Percentiles rank a stretch among this genome's conserved stretches.
phyloP scores from a whole-genome alignment of 2,113 vertebrate species.

The Natator depressus region DNA sequence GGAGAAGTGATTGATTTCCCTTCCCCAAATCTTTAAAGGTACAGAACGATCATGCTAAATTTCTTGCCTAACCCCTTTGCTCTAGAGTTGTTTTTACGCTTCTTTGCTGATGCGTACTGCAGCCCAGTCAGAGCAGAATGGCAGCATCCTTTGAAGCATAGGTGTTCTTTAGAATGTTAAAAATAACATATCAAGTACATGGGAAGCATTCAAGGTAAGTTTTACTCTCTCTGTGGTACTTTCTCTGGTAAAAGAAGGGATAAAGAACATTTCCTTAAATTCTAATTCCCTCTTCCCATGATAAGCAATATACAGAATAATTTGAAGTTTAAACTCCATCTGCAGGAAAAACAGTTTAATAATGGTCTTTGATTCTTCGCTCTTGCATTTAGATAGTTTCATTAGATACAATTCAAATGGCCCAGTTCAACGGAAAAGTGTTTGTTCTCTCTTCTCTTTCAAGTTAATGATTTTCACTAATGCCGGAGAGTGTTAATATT shows the following conservation, averaged over 20 bases:
- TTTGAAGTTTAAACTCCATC: background rate
- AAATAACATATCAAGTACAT: background rate
- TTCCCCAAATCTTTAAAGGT: background rate
- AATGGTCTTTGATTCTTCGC: background rate
- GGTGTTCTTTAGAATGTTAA: background rate
- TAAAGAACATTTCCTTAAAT: background rate
- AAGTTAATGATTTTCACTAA: background rate
- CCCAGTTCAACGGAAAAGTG: background rate
- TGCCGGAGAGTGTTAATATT: background rate
- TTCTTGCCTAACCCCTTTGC: background rate
- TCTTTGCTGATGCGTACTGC: background rate
- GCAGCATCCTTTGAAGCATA: background rate
- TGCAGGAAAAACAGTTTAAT: background rate
- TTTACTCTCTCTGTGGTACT: background rate
- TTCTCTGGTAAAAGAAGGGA: background rate
- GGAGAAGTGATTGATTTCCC: background rate
- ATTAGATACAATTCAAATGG: background rate
- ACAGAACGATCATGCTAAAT: background rate
- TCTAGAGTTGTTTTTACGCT: background rate
- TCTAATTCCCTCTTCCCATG: background rate
- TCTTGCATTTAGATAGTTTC: background rate
- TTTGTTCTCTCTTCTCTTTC: background rate
- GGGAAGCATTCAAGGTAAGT: background rate
- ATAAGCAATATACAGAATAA: background rate
- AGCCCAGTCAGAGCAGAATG: background rate